phyloP scores from a whole-genome alignment of 2,797 vertebrate genomes.

The Pangasius mekongensis region DNA sequence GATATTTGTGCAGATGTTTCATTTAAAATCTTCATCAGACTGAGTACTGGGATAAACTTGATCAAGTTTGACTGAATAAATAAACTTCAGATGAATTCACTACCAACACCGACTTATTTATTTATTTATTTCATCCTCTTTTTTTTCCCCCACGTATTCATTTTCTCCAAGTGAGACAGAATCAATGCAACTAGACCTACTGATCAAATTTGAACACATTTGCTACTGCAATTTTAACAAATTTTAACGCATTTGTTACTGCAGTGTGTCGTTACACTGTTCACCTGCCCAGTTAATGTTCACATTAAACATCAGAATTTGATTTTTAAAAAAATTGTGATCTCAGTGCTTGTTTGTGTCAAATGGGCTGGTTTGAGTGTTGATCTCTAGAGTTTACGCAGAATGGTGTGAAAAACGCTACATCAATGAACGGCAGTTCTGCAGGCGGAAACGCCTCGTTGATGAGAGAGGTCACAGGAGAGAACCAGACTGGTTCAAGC shows the following conservation, averaged over 20 bases:
- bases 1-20: neutral
- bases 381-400: neutral
- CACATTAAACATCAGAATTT: too few relatives aligned
- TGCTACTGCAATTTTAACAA: too few relatives aligned
- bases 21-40: neutral
- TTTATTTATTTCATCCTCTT: neutral
- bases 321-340: too few relatives aligned
- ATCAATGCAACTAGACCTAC: neutral
- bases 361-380: neutral
- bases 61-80: conserved; percentile 28
- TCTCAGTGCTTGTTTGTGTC: too few relatives aligned
- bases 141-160: neutral
- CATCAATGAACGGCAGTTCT: too few relatives aligned
- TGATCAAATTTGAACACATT: neutral
- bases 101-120: neutral
- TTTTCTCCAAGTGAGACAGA: neutral
- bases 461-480: neutral
- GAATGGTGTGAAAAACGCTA: neutral
- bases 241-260: neutral
- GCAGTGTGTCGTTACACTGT: neutral
- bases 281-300: neutral
- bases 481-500: too few relatives aligned
- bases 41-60: conserved; percentile 12
- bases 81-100: neutral
- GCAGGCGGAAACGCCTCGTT: too few relatives aligned